Base-by-base conservation (phyloP, 2,888 invertebrate genomes). In the Agrotis clavis region DNA sequence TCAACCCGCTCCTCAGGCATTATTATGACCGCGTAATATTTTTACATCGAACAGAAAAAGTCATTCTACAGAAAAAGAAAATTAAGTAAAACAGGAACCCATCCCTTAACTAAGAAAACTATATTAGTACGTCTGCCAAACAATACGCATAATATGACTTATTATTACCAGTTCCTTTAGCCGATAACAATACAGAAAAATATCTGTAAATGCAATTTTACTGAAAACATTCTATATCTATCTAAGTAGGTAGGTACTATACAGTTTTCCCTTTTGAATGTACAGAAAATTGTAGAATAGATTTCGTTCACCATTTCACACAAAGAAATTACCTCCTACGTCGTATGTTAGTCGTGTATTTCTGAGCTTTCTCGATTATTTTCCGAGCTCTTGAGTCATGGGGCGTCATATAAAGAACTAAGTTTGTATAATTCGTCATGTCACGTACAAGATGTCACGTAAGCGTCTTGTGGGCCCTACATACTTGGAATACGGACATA, bases 391-490 rank as follows among this genome's bases (percentile, higher is more conserved):
- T 59, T 72, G 63, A 73, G 41, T 56, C 48, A 57, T 56, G 63
- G 48, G 72, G 47, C 41, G 30, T 54, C 41, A 41, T 66, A 56
- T 64, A 47, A 65, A 41, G 21, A 25, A 56, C 54, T 25, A 54
- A 67, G 61, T 53, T 57, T 47, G 54, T 60, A 61, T 69, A 62
- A 63, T 74, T 62, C 57, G 45, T 57, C 63, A 57, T 19, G 72
- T 77, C 69, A 73, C 60, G 50, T 57, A 35, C 67, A 66, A 57
- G 67, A 35, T 64, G 50, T 61, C 69, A 69, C 64, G 50, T 56
- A 51, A 66, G 59, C 63, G 41, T 53, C 25, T 80, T 48, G 56
- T 50, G 54, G n/a, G 54, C 9, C 48, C 48, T 35, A 19, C 51
- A 16, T 11, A 41, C 11, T 41, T 21, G 18, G 30, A 56, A 51